phyloP scores from a whole-genome alignment of 2,113 vertebrate genomes.

The Syngnathus typhle region DNA sequence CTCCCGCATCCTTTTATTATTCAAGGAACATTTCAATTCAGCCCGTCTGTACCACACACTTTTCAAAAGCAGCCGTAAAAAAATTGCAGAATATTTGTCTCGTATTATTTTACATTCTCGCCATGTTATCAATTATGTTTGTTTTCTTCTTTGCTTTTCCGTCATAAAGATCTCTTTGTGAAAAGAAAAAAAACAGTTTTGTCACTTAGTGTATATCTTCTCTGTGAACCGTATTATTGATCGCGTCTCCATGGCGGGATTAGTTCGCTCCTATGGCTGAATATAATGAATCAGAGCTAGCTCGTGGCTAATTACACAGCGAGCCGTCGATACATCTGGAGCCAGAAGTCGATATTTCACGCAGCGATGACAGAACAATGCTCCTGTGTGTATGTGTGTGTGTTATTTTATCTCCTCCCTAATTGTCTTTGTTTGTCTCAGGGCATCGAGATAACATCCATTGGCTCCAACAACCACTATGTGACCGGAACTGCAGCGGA shows the following conservation, averaged over 20 bases:
- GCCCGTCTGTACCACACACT: neutral
- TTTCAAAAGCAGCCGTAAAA: neutral
- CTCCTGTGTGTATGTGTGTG: neutral
- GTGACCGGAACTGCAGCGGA: conserved; percentile 71
- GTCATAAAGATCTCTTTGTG: neutral
- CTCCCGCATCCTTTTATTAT: neutral
- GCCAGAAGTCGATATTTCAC: conserved; percentile 13
- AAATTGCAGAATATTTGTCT: neutral
- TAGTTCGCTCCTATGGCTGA: conserved; percentile 2
- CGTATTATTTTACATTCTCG: too few species aligned
- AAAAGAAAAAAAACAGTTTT: neutral
- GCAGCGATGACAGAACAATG: conserved; percentile 3
- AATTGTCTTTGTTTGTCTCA: conserved; percentile 42
- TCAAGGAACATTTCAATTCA: neutral
- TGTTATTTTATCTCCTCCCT: conserved; percentile 6
- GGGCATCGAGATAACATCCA: conserved; percentile 84
- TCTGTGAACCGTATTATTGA: conserved; percentile 17
- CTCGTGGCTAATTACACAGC: conserved; percentile 20
- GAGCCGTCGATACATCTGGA: conserved; percentile 10
- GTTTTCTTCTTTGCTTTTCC: neutral
- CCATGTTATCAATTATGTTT: too few species aligned
- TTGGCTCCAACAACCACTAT: conserved; percentile 80
- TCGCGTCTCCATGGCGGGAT: conserved; percentile 13
- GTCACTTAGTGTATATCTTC: neutral
- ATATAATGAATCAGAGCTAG: conserved; percentile 18